Evolutionary conservation across 2,797 vertebrate species (phyloP).

Genomic region (Lepus oiostolus): DNA sequence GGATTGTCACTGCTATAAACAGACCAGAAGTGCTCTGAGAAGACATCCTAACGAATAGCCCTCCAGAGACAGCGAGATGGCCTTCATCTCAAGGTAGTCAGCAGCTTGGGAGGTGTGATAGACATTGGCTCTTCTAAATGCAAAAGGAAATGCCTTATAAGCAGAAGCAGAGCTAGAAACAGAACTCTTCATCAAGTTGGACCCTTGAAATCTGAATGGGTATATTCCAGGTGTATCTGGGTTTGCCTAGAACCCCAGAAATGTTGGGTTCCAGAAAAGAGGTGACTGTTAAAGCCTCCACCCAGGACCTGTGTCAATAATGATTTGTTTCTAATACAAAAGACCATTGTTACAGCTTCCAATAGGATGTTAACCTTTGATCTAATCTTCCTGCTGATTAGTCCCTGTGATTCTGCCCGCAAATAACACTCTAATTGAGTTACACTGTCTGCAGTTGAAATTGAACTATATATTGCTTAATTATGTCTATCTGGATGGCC

Average conservation of each 20-base stretch:
- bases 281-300: neutral
- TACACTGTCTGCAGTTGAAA: constrained; percentile 39
- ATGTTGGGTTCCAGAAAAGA: constrained; percentile 31
- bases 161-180: neutral
- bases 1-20: neutral
- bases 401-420: constrained; percentile 39
- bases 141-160: neutral
- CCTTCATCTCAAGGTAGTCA: neutral
- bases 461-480: constrained; percentile 50
- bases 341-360: constrained; percentile 40
- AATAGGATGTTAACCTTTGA: constrained; percentile 49
- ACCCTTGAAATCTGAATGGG: constrained; percentile 34
- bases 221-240: neutral
- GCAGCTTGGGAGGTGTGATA: neutral
- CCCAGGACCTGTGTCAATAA: neutral
- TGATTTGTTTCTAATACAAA: constrained; percentile 67
- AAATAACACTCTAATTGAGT: constrained; percentile 66
- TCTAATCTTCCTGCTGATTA: constrained; percentile 35
- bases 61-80: neutral
- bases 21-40: neutral
- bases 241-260: neutral
- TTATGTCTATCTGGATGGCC: constrained; percentile 21
- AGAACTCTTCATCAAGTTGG: constrained; percentile 3
- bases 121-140: neutral
- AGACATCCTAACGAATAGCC: neutral